Base-by-base conservation (phyloP, 2,888 invertebrate genomes). In the Drosophila multiciliata region DNA sequence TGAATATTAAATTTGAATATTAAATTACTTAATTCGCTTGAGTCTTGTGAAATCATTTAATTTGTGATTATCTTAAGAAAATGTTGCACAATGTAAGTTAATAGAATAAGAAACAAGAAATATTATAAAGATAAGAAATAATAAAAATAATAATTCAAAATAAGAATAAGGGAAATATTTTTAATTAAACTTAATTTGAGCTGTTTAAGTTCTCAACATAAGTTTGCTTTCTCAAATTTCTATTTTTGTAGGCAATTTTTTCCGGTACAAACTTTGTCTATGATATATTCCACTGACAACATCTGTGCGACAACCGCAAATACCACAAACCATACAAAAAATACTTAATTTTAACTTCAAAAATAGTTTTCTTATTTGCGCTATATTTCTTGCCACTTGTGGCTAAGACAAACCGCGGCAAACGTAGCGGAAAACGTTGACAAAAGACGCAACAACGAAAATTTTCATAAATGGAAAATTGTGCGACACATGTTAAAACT, bases 311-410 rank as follows among this genome's bases (percentile, higher is more conserved):
- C n/a, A 35, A 15, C 23, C 35, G 12, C 36, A 35, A 48, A 49
- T 29, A 53, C 53, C 50, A 33, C 57, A 40, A 26, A 64, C 4
- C 36, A 35, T 29, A 52, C 23, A 48, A 53, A 20, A 53, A 53
- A 11, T 8, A 66, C 73, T 67, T 62, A 66, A 75, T 75, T 85
- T 85, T 80, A 83, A 83, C 82, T 85, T 85, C 85, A 78, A 76
- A 72, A 72, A 70, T 70, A 62, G 59, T 69, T 67, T 45, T 20
- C 59, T 60, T 66, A 72, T 63, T 58, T 58, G 45, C 42, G 35
- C 17, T 4, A 64, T 29, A 17, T 35, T 6, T 38, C 38, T 1
- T 35, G 9, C 4, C 45, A 15, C 1, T 23, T 32, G 48, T 23
- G 55, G 59, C 42, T 42, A 49, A 57, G 54, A 26, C 38, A 66